Evolutionary conservation across 2,888 invertebrate species (phyloP), one percentile per base, ranked within the genome.

Genomic region (Andrena praecox): DNA sequence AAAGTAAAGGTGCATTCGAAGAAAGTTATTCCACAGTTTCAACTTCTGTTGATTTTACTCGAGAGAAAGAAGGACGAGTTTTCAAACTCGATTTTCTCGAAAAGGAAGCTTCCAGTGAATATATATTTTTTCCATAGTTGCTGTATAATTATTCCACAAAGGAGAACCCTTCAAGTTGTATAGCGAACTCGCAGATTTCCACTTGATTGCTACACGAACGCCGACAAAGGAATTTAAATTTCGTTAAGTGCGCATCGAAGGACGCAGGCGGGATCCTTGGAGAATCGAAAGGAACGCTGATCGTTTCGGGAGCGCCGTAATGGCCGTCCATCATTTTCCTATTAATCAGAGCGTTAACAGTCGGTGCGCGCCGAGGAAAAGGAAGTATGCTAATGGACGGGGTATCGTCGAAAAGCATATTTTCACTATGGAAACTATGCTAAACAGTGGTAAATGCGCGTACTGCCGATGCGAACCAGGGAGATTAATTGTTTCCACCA

Each of bases 281-380:
- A 16, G 68, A 79, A 78, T 78, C 60, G 80, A 80, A 79, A 79
- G 70, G 72, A 71, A 80, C 52, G 20, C 6, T 54, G 24, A 16
- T 16, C 27, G 69, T 62, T 78, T 67, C 42, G 70, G 59, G 60
- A 71, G 31, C 75, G 70, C 29, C 42, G 69, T 70, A 78, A 75
- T 64, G 71, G 71, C 52, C 64, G 83, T 75, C 48, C n/a, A 52
- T 60, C 52, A 84, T 85, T 85, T 84, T 85, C 77, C 60, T 60
- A 80, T 77, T 84, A 84, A 85, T 85, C 72, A 84, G 84, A 80
- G 84, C 85, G 85, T 85, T 84, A 85, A 80, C 84, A 48, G 60
- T 31, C 59, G 77, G 70, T 74, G 52, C 71, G 42, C 62, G 64
- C 20, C 52, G 56, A 78, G 83, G 72, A 75, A 50, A 42, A 68